Evolutionary conservation across 2,113 vertebrate species (phyloP), one percentile per base, ranked within the genome.

Genomic region (Osmerus eperlanus): DNA sequence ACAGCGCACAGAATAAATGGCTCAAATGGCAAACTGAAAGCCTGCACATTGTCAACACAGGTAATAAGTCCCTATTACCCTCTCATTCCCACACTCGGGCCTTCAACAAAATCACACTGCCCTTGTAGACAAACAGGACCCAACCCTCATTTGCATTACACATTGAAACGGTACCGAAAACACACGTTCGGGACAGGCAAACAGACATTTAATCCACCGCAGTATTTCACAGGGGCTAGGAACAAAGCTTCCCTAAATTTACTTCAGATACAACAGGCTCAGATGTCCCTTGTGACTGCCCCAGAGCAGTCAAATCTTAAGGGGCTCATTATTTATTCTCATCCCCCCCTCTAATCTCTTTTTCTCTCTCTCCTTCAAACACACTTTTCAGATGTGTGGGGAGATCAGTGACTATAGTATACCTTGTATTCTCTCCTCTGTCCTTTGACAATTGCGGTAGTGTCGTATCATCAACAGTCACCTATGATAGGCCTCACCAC

Each of bases 41-140:
- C 90, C 96, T 98, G 96, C 92, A 91, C 92, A 96, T 92, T 94
- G 94, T 98, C 95, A 97, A 89, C 93, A 93, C 95, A 95, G 94
- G 94, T 94, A 94, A 96, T 96, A 97, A 96, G 94, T 97, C 96
- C 95, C 93, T 92, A 95, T 96, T 95, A 94, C 91, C 72, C 29
- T 56, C 60, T 74, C 77, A 60, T 83, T 85, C 81, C 85, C 86
- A 83, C 86, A 84, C 80, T 73, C 91, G 90, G 90, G 87, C 77
- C 78, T 70, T 74, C 68, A 92, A 92, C 1, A 92, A 93, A 93
- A 93, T 93, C 92, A 93, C 91, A 90, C 90, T 88, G 91, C 87
- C 90, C 92, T 85, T 68, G 91, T 89, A 90, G 84, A 89, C 89
- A 91, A 55, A 19, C 41, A 52, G 93, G 91, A 83, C 85, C 89